Evolutionary conservation across 2,888 invertebrate species (phyloP), one percentile per base, ranked within the genome.

Genomic region (Lacanobia oleracea): DNA sequence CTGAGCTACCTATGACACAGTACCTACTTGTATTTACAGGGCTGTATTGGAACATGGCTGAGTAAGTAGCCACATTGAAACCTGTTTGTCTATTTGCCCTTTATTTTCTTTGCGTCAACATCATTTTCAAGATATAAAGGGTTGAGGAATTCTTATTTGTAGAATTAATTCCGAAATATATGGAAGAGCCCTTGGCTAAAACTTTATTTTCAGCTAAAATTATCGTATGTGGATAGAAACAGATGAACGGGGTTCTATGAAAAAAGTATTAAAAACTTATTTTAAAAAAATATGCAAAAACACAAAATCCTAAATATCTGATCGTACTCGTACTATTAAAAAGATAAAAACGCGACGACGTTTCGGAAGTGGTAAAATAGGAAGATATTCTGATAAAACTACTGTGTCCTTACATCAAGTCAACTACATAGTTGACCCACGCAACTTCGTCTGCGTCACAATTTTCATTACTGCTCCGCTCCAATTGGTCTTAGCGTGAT

Each of bases 51-150:
- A 63, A 56, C 57, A 59, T 65, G 64, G 21, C 65, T 72, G 61
- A 57, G 67, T 79, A 66, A 67, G 75, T 67, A 75, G 40, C 59
- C 59, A 27, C 66, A 68, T 73, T 72, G 57, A 72, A 82, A 67
- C 53, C 67, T 67, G 66, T 75, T 72, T 60, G 65, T 62, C 67
- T 67, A 68, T 75, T 72, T 60, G 65, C 59, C 68, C 56, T 23
- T 67, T 67, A 53, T 85, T 74, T 74, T 66, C 53, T 60, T 60
- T 74, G 56, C 62, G 53, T 68, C 72, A 73, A 67, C 56, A 79
- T 75, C 21, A 54, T 63, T 75, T 75, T 67, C 51, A 45, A 62
- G n/a, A 64, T 51, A 27, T 60, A 72, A 65, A 66, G 51, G 57
- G 40, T 67, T 62, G n/a, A 67, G 23, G 9, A 40, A 56, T 61